Base-by-base conservation (phyloP, 2,797 vertebrate genomes). In the Bradypus variegatus region DNA sequence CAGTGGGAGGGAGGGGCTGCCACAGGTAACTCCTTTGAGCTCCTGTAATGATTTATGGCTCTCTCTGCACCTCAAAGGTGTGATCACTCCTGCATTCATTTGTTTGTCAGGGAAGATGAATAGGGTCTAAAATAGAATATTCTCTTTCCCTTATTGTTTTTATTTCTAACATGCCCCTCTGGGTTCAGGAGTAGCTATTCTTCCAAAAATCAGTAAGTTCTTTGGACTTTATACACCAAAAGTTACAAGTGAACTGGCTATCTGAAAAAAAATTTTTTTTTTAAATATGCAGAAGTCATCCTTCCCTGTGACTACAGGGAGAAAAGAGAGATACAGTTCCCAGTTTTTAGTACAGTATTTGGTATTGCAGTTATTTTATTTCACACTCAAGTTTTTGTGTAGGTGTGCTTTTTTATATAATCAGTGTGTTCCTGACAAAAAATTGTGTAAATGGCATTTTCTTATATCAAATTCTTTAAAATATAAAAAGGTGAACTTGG, bases 341-440 rank as follows among this genome's bases (percentile, higher is more conserved):
- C 2, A 6, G 27, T 60, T 86, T 83, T 92, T 78, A 89, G 84
- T 81, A 36, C 73, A 79, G 77, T 81, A n/a, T 38, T 75, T 60
- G 53, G 50, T 90, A 38, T 77, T 91, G 70, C 36, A 79, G 58
- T 72, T 78, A 77, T 69, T 93, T 88, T 62, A 83, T 90, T 86
- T 91, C 60, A 93, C 70, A 79, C 62, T 93, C 75, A 84, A 55
- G 31, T 64, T 91, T 94, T 91, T 90, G 77, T 93, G 84, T 90
- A 70, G 81, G 45, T 92, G n/a, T 93, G 81, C 64, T 94, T 92
- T 92, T 92, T 95, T 92, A 76, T 91, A 36, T 88, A 86, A 73
- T 90, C 62, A 79, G 27, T 29, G 80, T 80, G 33, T 94, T 94
- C 88, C 77, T 95, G 93, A 86, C 86, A 33, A 87, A 93, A 92